Base-by-base conservation (phyloP, 2,797 vertebrate genomes). In the Petrocephalus sullivani region DNA sequence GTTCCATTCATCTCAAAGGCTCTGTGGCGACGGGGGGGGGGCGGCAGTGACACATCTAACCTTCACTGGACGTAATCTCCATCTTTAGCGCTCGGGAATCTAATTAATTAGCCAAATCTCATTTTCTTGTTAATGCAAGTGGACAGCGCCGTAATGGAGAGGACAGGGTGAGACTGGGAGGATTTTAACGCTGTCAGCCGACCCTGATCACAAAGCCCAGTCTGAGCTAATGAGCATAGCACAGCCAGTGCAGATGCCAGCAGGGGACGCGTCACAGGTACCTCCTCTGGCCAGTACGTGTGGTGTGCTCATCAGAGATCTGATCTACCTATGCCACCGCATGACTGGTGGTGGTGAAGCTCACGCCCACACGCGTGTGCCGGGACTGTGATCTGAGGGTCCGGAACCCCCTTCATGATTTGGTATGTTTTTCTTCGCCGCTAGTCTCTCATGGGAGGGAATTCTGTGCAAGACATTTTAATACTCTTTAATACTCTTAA, bases 51-150 rank as follows among this genome's bases (percentile, higher is more conserved):
- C 93, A 92, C 91, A 90, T 90, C 94, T 92, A 95, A 95, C 94
- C 94, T 96, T 96, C 94, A 94, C 93, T 93, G 89, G 92, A 92
- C 93, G 95, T 95, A 96, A 97, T 96, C 94, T 94, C 94, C 93
- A 94, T 96, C 95, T 97, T 96, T 95, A 95, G 93, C 93, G 93
- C 92, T 93, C 91, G 87, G 91, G 94, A 92, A 94, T 96, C 94
- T 95, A 95, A 96, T 96, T 96, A 96, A 96, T 96, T 96, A 96
- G 93, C 90, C 91, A 92, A 94, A 96, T 95, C 95, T 96, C 94
- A 96, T 96, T 96, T 96, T 95, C 94, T 90, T 91, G 89, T 94
- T 96, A 96, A 96, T 95, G 95, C 91, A 94, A 95, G 94, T 93
- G 92, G 94, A 95, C 95, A 96, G 93, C 93, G 90, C 91, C 90